Conservation (phyloP, 2,113 vertebrate genomes). For the Hepsetus odoe region DNA sequence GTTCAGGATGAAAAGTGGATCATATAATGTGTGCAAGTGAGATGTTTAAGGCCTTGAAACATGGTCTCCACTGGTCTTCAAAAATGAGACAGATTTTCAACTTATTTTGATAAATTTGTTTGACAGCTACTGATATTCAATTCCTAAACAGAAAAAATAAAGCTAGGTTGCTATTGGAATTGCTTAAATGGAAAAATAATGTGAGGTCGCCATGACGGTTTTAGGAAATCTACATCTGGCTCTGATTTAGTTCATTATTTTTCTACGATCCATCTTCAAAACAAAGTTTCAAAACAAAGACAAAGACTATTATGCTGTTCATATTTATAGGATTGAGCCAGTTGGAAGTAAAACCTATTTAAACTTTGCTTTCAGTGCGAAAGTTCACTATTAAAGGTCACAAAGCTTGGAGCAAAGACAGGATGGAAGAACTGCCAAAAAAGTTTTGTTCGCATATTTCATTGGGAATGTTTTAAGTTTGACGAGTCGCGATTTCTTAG, state of each 20-base stretch:
- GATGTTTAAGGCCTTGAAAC: background rate
- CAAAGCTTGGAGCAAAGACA: background rate
- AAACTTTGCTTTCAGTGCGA: background rate
- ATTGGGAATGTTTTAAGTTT: constrained; percentile 2
- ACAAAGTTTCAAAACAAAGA: no score
- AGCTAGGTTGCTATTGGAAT: background rate
- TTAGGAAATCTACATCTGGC: background rate
- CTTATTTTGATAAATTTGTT: background rate
- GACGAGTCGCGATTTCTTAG: constrained; percentile 1
- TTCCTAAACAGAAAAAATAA: background rate
- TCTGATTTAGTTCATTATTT: background rate
- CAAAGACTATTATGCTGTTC: background rate
- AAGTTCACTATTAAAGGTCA: background rate
- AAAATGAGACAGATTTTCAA: background rate
- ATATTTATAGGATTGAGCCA: background rate
- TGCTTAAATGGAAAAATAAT: background rate
- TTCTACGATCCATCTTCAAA: no score
- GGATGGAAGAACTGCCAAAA: background rate
- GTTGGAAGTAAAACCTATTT: background rate
- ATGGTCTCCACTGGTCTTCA: background rate
- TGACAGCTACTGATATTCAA: background rate
- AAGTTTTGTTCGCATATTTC: background rate
- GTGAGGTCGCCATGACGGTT: background rate
- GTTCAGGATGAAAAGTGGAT: background rate
- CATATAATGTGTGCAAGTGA: background rate